A percentile compares a stretch with the other conserved stretches of the same genome.
These are phyloP conservation scores for Ibycter americanus DNA, from an alignment of 2,797 vertebrate species.

Conservation along the genomic window DNA sequence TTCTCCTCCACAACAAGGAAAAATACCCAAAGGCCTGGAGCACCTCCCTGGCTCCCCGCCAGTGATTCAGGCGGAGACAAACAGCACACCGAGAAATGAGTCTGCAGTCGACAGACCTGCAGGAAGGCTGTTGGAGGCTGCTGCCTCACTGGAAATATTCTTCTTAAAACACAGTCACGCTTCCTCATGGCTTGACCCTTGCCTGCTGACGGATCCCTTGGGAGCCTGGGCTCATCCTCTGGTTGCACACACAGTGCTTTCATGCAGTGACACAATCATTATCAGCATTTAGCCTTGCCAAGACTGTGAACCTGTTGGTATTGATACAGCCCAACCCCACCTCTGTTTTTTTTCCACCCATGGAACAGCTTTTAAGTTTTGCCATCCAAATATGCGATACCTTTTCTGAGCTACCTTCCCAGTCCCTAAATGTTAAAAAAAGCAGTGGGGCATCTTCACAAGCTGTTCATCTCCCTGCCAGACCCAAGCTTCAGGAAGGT, in stretches of 20 bases:
- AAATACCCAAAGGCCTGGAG: not conserved
- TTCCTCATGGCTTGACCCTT: not conserved
- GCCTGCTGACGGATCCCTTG: not conserved
- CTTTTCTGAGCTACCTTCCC: not conserved
- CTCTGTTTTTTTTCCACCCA: not conserved
- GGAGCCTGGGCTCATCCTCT: not conserved
- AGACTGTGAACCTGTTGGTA: not conserved
- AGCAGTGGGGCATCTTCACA: not conserved
- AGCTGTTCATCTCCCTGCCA: not conserved
- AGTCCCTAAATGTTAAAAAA: not conserved
- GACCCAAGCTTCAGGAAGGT: not conserved
- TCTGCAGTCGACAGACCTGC: not conserved
- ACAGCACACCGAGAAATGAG: not conserved
- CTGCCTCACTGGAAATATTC: not conserved
- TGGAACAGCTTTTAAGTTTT: not conserved
- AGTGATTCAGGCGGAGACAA: not conserved
- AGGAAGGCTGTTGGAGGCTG: not conserved
- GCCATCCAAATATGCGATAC: not conserved
- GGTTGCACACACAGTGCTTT: rapidly evolving
- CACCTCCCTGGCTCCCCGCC: not conserved
- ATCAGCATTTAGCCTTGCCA: not conserved
- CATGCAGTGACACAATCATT: not conserved
- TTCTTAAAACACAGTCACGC: not conserved
- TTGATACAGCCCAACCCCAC: not conserved
- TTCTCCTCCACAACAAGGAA: not conserved